Evolutionary conservation across 2,797 vertebrate species (phyloP), one percentile per base, ranked within the genome.

Genomic region (Oceanodroma leucorhoa): DNA sequence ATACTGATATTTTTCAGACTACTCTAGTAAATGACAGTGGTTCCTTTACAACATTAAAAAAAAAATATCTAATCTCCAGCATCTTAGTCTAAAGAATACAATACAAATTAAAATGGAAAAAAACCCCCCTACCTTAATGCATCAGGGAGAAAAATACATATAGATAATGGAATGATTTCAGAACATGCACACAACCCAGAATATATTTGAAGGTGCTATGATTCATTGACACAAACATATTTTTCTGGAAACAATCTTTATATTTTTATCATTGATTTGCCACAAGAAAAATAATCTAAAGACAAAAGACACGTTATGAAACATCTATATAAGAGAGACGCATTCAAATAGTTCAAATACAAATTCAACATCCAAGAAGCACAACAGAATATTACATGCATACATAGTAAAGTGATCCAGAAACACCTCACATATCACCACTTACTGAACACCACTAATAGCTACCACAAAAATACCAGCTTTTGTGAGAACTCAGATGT

Each of bases 351-450:
- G 6, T 69, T 87, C 5, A 14, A 65, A 79, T 54, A 72, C 7
- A 53, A 65, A 72, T 50, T 91, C 80, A 76, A 5, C 11, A 65
- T 41, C 2, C 0, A 45, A 66, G 43, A 86, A 86, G 11, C 11
- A 60, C 9, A 65, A 41, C 3, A 73, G 71, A 54, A 81, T 53
- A 29, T 81, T 36, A 9, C 5, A 34, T 3, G 0, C 3, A 45
- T 53, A 45, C 65, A 67, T 34, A n/a, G 6, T 27, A 26, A 66
- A 64, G 20, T 14, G 11, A 72, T 71, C 21, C 10, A 75, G 69
- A 76, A 67, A 82, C 11, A 71, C 13, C 3, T 76, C 23, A 46
- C 0, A 0, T 67, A 67, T 64, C 41, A 71, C 9, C 1, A 10
- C 20, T 60, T 53, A 38, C 13, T 29, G 36, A 75, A 41, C 5